Conservation (phyloP, 2,113 vertebrate species). For the Pterophyllum scalare region DNA sequence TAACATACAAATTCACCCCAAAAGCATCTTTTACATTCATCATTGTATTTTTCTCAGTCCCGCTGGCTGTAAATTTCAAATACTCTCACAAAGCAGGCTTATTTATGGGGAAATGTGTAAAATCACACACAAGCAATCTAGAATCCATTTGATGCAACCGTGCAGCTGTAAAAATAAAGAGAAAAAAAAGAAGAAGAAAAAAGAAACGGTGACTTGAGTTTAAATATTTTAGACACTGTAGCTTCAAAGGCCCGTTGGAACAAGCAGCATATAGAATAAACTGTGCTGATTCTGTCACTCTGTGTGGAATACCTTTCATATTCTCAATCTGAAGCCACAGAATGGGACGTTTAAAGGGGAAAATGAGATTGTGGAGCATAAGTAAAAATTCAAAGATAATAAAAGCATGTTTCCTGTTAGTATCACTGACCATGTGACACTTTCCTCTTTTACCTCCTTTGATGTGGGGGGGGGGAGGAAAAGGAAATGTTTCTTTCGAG, state of each 20-base stretch:
- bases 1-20: background rate
- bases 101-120: too few relatives aligned
- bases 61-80: background rate
- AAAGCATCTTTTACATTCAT: background rate
- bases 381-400: slow-evolving; percentile 8
- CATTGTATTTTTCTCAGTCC: background rate
- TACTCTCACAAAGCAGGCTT: background rate
- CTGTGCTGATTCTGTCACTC: background rate
- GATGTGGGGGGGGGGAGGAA: slow-evolving; percentile 16
- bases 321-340: background rate
- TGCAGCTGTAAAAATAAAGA: background rate
- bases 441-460: background rate
- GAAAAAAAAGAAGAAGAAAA: too few relatives aligned
- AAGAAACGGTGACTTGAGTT: background rate
- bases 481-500: slow-evolving; percentile 24
- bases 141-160: slow-evolving; percentile 14
- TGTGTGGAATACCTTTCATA: background rate
- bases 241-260: slow-evolving; percentile 17
- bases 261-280: slow-evolving; percentile 19
- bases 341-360: background rate
- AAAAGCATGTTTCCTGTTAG: background rate
- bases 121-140: background rate
- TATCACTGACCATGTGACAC: background rate
- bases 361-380: background rate
- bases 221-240: slow-evolving; percentile 18